Conservation (phyloP, 2,113 vertebrate genomes). For the Dicerorhinus sumatrensis region DNA sequence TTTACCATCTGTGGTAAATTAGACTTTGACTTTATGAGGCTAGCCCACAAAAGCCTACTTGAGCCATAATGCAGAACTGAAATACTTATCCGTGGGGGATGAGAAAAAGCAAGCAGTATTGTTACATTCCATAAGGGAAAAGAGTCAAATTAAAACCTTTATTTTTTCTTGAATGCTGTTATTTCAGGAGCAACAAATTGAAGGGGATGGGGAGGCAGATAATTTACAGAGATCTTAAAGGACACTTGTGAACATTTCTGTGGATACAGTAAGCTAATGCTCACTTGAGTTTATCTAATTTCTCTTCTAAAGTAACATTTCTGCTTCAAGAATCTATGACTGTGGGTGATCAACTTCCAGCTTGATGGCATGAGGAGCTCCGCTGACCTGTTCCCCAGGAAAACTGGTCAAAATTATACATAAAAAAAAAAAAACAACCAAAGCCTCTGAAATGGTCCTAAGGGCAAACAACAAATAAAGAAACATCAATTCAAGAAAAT, state of each 20-base stretch:
- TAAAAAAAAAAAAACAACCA: not conserved
- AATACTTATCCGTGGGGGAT: not conserved
- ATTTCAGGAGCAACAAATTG: not conserved
- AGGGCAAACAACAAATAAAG: not conserved
- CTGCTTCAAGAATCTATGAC: not conserved
- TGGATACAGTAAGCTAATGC: accelerated
- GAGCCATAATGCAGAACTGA: not conserved
- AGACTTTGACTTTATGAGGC: not conserved
- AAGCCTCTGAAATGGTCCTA: not conserved
- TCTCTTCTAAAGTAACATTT: not conserved
- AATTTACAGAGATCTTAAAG: not conserved
- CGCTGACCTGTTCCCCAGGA: too few species aligned
- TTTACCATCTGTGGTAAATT: too few species aligned
- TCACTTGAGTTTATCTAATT: not conserved
- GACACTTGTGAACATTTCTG: accelerated
- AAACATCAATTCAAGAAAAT: not conserved
- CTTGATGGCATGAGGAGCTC: not conserved
- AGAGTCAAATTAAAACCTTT: not conserved
- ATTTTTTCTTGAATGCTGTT: not conserved
- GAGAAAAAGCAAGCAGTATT: not conserved
- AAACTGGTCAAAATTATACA: too few species aligned
- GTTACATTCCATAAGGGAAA: too few species aligned
- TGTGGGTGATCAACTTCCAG: not conserved
- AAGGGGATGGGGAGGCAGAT: too few species aligned
- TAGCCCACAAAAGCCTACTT: accelerated